Conservation (phyloP, 2,113 vertebrate genomes). For the Ptychochromis oligacanthus region DNA sequence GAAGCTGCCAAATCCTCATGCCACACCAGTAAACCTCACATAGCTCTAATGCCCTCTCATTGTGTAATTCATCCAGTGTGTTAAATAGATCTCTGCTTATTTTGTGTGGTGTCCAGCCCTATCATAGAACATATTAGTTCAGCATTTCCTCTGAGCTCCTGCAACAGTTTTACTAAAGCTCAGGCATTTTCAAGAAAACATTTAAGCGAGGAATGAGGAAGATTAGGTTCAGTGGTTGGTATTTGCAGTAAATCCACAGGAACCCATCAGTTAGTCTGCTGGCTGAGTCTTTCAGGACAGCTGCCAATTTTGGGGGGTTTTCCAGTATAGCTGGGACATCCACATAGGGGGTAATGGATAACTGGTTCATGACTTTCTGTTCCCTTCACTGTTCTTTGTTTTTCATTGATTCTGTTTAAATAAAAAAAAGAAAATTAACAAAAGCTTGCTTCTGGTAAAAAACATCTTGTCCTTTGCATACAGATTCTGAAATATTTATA, state of each 20-base stretch:
- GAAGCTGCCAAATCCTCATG: not conserved
- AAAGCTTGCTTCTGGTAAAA: not conserved
- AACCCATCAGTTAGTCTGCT: not conserved
- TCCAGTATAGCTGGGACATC: not conserved
- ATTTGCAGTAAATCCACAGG: not conserved
- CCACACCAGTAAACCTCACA: not conserved
- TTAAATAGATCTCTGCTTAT: slow-evolving; percentile 8
- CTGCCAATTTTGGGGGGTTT: not conserved
- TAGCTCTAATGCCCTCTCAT: not conserved
- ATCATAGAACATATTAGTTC: slow-evolving; percentile 20
- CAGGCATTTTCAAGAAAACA: not conserved
- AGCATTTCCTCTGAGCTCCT: not conserved
- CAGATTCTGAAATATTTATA: not conserved
- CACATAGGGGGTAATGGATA: not conserved
- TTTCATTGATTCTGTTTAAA: not conserved
- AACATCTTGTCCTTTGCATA: not conserved
- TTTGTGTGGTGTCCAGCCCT: not conserved
- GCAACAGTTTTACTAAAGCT: not conserved
- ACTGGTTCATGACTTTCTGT: not conserved
- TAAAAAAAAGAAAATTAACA: not conserved
- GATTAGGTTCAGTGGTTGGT: not conserved
- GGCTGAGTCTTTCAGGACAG: not conserved
- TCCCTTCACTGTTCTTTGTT: not conserved
- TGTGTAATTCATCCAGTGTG: not conserved
- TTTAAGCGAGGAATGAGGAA: not conserved